Evolutionary conservation across 2,113 vertebrate species (phyloP), one percentile per base, ranked within the genome.

Genomic region (Uria lomvia): DNA sequence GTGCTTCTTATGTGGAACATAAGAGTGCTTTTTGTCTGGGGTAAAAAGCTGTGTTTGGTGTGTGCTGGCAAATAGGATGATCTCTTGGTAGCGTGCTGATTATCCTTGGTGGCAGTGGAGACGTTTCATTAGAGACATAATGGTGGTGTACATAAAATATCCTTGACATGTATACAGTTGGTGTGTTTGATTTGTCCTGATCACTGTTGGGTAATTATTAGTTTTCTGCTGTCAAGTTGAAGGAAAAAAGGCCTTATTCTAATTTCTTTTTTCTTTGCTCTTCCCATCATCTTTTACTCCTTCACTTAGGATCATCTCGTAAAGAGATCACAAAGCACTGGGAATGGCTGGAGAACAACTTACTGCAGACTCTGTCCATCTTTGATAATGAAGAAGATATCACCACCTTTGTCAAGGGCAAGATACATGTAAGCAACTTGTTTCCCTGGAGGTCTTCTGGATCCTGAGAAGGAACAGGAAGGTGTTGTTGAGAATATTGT

Each of bases 381-480:
- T 99, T 99, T 56, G 99, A 99, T 87, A 99, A 98, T 13, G 99
- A 99, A 59, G 99, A 99, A 77, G 99, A 99, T 53, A 98, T 99
- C 97, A 99, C 99, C 76, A 99, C 99, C 62, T 99, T 99, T 30
- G 99, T 99, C 97, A 99, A 99, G 97, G 99, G 99, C 94, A 99
- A 99, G 97, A 99, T 99, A 81, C 99, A 98, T 19, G 99, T 99
- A 98, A 91, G 98, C 6, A 12, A 7, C 15, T 0, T 21, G 11
- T 76, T 81, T 93, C 63, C 34, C 34, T 62, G 38, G 29, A 72
- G 47, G 34, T 17, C 15, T 86, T 92, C 21, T 34, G 23, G 19
- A 26, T 87, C 47, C 49, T 85, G 49, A 70, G 42, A 58, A 63
- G 27, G 49, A 60, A 43, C 3, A 3, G 21, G 43, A 58, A 93